These are phyloP conservation scores for Drosophila leontia DNA, from an alignment of 1,140 invertebrate species.

Conservation along the genomic window DNA sequence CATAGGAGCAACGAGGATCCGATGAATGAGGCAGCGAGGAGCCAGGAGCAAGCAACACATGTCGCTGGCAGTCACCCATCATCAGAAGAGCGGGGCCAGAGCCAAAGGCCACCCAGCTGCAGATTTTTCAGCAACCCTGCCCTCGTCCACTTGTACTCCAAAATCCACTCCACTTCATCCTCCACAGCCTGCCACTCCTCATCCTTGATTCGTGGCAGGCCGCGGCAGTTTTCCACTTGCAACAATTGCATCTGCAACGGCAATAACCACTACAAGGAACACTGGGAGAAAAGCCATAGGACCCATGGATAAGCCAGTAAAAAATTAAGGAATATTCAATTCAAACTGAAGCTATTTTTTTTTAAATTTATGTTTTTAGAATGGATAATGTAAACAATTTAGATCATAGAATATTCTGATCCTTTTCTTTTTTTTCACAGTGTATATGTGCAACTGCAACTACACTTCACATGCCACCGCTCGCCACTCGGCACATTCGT, in stretches of 20 bases:
- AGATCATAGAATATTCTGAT: background rate
- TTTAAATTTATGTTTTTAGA: too few species aligned
- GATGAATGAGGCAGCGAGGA: slow-evolving; percentile 7
- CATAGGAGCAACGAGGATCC: slow-evolving; percentile 1
- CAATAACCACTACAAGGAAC: slow-evolving; percentile 9
- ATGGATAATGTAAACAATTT: background rate
- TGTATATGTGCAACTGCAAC: slow-evolving; percentile 28
- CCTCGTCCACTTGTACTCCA: slow-evolving; percentile 11
- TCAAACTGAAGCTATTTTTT: too few species aligned
- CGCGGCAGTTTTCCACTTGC: slow-evolving; percentile 41
- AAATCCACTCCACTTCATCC: slow-evolving; percentile 20
- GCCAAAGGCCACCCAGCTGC: slow-evolving; percentile 32
- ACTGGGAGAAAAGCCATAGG: background rate
- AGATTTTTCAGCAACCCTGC: background rate
- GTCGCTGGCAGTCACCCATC: slow-evolving; percentile 44
- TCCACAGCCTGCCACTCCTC: background rate
- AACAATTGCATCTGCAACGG: slow-evolving; percentile 31
- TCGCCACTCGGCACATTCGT: slow-evolving; percentile 78
- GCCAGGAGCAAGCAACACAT: slow-evolving; percentile 35
- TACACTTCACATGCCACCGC: slow-evolving; percentile 49
- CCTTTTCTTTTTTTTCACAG: background rate
- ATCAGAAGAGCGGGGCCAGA: slow-evolving; percentile 28
- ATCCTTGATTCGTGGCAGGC: slow-evolving; percentile 22
- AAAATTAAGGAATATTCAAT: background rate
- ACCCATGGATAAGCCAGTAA: too few species aligned